Percentiles rank a stretch among this genome's conserved stretches.
phyloP scores from a whole-genome alignment of 1,140 invertebrate species.

The Anoplophora glabripennis region DNA sequence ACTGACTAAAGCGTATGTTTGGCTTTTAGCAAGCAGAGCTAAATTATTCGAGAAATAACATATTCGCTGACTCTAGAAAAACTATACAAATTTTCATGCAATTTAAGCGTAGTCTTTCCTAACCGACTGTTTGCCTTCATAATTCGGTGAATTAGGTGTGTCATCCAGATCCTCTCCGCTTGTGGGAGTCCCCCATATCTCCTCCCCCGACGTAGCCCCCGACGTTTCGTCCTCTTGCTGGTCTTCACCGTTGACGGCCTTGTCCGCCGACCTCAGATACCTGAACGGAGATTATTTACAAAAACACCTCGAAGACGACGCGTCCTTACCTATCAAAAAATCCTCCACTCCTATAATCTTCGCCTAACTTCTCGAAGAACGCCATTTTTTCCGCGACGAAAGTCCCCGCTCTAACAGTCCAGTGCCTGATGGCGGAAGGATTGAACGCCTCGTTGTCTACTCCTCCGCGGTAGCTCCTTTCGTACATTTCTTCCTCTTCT shows the following conservation, averaged over 20 bases:
- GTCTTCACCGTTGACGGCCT: slow-evolving; percentile 52
- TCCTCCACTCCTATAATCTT: slow-evolving; percentile 57
- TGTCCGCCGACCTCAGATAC: slow-evolving; percentile 49
- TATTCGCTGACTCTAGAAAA: too few species aligned
- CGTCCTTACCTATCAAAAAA: slow-evolving; percentile 57
- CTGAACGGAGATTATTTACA: slow-evolving; percentile 25
- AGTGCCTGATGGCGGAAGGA: slow-evolving; percentile 53
- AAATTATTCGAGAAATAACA: too few species aligned
- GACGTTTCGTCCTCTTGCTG: slow-evolving; percentile 66
- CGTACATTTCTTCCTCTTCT: slow-evolving; percentile 36
- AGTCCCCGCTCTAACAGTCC: slow-evolving; percentile 73
- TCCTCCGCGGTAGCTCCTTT: slow-evolving; percentile 18
- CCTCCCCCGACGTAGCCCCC: slow-evolving; percentile 75
- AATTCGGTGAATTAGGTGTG: slow-evolving; percentile 59
- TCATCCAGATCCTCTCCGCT: slow-evolving; percentile 78
- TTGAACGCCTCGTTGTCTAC: slow-evolving; percentile 49
- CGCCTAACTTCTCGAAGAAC: slow-evolving; percentile 59
- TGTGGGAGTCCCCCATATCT: slow-evolving; percentile 82
- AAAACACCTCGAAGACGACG: slow-evolving; percentile 6
- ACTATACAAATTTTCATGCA: slow-evolving; percentile 3
- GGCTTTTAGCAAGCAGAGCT: too few species aligned
- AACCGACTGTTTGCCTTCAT: slow-evolving; percentile 63
- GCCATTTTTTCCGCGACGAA: slow-evolving; percentile 80
- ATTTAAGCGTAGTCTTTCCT: slow-evolving; percentile 24
- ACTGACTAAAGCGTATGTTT: too few species aligned